Evolutionary conservation across 2,797 vertebrate genomes (phyloP), one percentile per base, ranked within the genome.

Genomic region (Peromyscus aztecus): DNA sequence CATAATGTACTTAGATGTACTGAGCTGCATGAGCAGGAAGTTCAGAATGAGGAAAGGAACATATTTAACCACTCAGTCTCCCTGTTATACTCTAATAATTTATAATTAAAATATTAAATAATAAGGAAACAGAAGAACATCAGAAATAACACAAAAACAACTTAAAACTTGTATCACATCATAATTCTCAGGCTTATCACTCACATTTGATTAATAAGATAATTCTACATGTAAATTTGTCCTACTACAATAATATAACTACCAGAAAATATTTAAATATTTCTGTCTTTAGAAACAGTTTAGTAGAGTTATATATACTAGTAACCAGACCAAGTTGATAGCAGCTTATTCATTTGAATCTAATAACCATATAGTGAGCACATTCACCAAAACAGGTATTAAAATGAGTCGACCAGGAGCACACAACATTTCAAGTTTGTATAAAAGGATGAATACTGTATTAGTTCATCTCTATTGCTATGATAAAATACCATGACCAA

Each of bases 151-250:
- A 29, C 24, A 24, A 65, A 89, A 89, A 65, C 73, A 34, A 69
- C 76, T 73, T 92, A 81, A 96, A 95, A 89, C 2, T 61, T 97
- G 89, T 91, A 37, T 83, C 40, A 76, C 78, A 31, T 4, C 40
- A 89, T 52, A 27, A 69, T 40, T 92, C 94, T 94, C 46, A 95
- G 43, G 7, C 94, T 95, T 92, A 92, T 92, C 84, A 96, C 89
- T 59, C 46, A 86, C 89, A 94, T 97, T 75, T 55, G 31, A 97
- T 86, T 95, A 83, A 89, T 93, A 84, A 93, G 92, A 84, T 88
- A 75, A 95, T 97, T 94, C 21, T 37, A 80, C 21, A 84, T 86
- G 14, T 93, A 91, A 85, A 71, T 91, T 43, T 84, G 19, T 83
- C 46, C 88, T 73, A 71, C 21, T 95, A 75, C 71, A 46, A 76